phyloP scores from a whole-genome alignment of 2,888 invertebrate genomes.

The Leptinotarsa peninsularis region DNA sequence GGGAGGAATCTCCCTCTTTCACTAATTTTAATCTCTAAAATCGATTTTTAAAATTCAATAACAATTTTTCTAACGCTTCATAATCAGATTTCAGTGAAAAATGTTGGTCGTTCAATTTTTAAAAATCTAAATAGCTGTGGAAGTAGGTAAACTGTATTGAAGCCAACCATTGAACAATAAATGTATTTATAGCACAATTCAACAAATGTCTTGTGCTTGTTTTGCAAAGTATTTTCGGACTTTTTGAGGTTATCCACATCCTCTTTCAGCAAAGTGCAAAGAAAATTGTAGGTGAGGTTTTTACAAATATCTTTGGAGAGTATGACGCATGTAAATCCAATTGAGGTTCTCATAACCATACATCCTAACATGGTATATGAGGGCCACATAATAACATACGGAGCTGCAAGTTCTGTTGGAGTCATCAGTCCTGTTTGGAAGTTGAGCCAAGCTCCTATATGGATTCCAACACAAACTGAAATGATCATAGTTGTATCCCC shows the following conservation, averaged over 20 bases:
- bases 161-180: slow-evolving; percentile 83
- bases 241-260: slow-evolving; percentile 76
- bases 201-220: slow-evolving; percentile 79
- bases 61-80: neutral
- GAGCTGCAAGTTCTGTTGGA: slow-evolving; percentile 70
- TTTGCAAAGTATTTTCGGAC: slow-evolving; percentile 75
- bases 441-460: slow-evolving; percentile 86
- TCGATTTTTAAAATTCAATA: too few relatives aligned
- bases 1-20: too few relatives aligned
- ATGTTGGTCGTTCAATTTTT: slow-evolving; percentile 83
- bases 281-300: slow-evolving; percentile 75
- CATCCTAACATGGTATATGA: slow-evolving; percentile 78
- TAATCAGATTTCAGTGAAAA: slow-evolving; percentile 80
- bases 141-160: slow-evolving; percentile 80
- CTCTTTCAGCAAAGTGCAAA: slow-evolving; percentile 77
- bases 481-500: slow-evolving; percentile 92
- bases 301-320: slow-evolving; percentile 78
- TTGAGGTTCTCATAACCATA: slow-evolving; percentile 75
- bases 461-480: slow-evolving; percentile 83
- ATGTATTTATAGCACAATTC: slow-evolving; percentile 88
- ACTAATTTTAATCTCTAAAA: too few relatives aligned
- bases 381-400: slow-evolving; percentile 85
- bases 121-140: slow-evolving; percentile 83
- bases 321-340: slow-evolving; percentile 82
- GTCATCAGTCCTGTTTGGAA: slow-evolving; percentile 81